phyloP scores from a whole-genome alignment of 2,113 vertebrate genomes.

The Hiodon alosoides region DNA sequence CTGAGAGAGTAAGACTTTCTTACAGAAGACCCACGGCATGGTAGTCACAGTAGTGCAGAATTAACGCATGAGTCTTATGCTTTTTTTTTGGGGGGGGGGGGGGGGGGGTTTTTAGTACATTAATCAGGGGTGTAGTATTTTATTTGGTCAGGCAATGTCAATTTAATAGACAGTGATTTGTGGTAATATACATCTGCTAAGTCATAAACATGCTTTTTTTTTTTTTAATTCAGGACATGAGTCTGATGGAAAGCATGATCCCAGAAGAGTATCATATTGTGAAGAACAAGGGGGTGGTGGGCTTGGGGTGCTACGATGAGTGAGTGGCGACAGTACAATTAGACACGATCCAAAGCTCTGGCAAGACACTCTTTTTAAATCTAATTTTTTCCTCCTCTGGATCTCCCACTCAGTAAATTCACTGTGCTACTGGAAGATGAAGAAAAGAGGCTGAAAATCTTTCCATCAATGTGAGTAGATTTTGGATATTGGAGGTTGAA shows the following conservation, averaged over 20 bases:
- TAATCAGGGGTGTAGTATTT: too few relatives aligned
- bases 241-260: slow-evolving; percentile 62
- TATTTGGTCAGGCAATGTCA: too few relatives aligned
- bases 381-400: slow-evolving; percentile 11
- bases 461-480: slow-evolving; percentile 75
- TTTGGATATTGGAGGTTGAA: too few relatives aligned
- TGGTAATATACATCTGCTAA: too few relatives aligned
- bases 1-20: background rate
- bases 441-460: slow-evolving; percentile 66
- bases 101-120: too few relatives aligned
- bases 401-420: slow-evolving; percentile 67
- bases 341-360: background rate
- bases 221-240: slow-evolving; percentile 38
- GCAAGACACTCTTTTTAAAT: background rate
- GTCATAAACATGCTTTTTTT: background rate
- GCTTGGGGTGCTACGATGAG: slow-evolving; percentile 75
- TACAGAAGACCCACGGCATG: background rate
- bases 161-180: too few relatives aligned
- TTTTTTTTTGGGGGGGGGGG: too few relatives aligned
- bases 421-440: slow-evolving; percentile 77
- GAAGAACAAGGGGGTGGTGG: slow-evolving; percentile 69
- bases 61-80: too few relatives aligned
- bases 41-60: too few relatives aligned
- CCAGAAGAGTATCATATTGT: slow-evolving; percentile 81
- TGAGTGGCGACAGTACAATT: slow-evolving; percentile 53